Evolutionary conservation across 2,797 vertebrate species (phyloP).

Genomic region (Dallia pectoralis): DNA sequence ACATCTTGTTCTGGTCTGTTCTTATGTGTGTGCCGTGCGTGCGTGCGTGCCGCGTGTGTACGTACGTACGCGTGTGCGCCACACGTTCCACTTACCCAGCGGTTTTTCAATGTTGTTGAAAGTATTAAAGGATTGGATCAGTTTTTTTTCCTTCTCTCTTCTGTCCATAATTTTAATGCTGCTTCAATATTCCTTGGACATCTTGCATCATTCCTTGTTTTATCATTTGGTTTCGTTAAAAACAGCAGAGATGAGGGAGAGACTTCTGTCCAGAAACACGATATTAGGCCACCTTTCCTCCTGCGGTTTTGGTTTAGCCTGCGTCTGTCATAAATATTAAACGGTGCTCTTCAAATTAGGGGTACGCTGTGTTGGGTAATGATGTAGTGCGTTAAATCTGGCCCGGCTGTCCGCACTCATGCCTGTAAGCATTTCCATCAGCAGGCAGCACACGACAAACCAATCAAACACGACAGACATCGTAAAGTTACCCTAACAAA

Average conservation of each 20-base stretch:
- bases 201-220: slow-evolving; percentile 60
- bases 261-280: slow-evolving; percentile 34
- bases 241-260: slow-evolving; percentile 36
- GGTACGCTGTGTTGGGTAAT: slow-evolving; percentile 43
- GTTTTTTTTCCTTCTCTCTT: slow-evolving; percentile 24
- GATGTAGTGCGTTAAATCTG: slow-evolving; percentile 41
- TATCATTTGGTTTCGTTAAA: slow-evolving; percentile 51
- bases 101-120: slow-evolving; percentile 68
- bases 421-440: slow-evolving; percentile 27
- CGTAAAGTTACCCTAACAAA: slow-evolving; percentile 19
- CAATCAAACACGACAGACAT: slow-evolving; percentile 30
- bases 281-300: slow-evolving; percentile 38
- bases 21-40: too few species aligned
- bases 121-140: slow-evolving; percentile 61
- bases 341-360: slow-evolving; percentile 50
- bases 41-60: background rate
- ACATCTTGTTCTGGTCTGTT: slow-evolving; percentile 34
- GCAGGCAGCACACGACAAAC: slow-evolving; percentile 34
- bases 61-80: slow-evolving; percentile 22
- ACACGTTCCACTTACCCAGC: background rate
- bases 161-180: slow-evolving; percentile 60
- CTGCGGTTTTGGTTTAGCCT: slow-evolving; percentile 34
- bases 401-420: slow-evolving; percentile 13
- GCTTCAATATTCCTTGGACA: slow-evolving; percentile 47
- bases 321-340: slow-evolving; percentile 61